phyloP scores from a whole-genome alignment of 2,797 vertebrate genomes.

The Sciurus vulgaris region DNA sequence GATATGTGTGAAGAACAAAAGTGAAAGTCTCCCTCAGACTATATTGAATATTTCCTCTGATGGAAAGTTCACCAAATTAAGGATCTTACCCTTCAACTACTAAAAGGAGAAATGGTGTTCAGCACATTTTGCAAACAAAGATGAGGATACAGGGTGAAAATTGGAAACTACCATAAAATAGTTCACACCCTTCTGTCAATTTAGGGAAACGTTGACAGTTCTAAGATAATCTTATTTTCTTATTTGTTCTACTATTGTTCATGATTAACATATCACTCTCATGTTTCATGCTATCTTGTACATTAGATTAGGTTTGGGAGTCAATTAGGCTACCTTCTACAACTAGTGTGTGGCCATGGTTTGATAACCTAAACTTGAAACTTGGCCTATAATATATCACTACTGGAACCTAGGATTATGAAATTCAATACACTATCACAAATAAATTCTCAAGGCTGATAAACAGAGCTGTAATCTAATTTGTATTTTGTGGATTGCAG shows the following conservation, averaged over 20 bases:
- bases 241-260: background rate
- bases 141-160: background rate
- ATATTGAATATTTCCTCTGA: background rate
- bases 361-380: background rate
- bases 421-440: background rate
- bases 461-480: background rate
- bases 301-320: background rate
- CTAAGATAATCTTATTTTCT: background rate
- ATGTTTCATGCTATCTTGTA: background rate
- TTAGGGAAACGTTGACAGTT: background rate
- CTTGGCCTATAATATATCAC: background rate
- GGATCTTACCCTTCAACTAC: background rate
- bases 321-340: background rate
- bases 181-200: background rate
- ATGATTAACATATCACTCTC: background rate
- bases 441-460: background rate
- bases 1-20: background rate
- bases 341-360: background rate
- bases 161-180: background rate
- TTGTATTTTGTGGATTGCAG: constrained; percentile 21
- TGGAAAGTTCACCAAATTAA: constrained; percentile 22
- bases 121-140: background rate
- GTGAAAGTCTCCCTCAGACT: background rate
- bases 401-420: background rate
- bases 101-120: background rate